These are phyloP conservation scores for Gasterosteus aculeatus DNA, from an alignment of 2,113 vertebrate species.

Conservation along the genomic window DNA sequence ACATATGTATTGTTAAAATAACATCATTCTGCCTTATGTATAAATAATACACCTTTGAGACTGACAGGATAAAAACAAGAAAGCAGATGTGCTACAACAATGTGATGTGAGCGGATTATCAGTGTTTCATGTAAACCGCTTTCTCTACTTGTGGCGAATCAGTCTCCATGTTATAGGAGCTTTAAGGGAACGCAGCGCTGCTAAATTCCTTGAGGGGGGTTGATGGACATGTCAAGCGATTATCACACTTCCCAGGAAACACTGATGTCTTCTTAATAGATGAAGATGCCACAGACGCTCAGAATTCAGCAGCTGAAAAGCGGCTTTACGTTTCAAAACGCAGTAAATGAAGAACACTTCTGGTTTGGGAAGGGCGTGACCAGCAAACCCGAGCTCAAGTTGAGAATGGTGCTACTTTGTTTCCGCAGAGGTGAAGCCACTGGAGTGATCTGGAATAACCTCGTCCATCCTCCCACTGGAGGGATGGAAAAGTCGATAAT, in stretches of 20 bases:
- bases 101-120: slow-evolving; percentile 35
- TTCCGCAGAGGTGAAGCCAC: not conserved
- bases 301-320: slow-evolving; percentile 22
- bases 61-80: slow-evolving; percentile 16
- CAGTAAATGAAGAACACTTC: slow-evolving; percentile 11
- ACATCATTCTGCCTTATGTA: too few species aligned
- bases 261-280: slow-evolving; percentile 55
- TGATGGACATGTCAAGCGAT: slow-evolving; percentile 53
- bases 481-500: not conserved
- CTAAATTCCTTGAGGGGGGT: slow-evolving; percentile 54
- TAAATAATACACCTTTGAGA: not conserved
- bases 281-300: slow-evolving; percentile 25
- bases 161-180: slow-evolving; percentile 24
- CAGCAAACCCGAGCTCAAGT: not conserved
- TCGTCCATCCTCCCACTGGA: not conserved
- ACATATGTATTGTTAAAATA: too few species aligned
- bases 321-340: slow-evolving; percentile 50
- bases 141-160: slow-evolving; percentile 34
- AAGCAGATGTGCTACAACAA: slow-evolving; percentile 22
- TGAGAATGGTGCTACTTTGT: not conserved
- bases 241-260: slow-evolving; percentile 44
- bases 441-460: not conserved
- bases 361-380: not conserved
- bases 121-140: slow-evolving; percentile 45
- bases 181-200: slow-evolving; percentile 31